These are phyloP conservation scores for Ichneumoninae sp. DNA, from an alignment of 2,888 invertebrate species.

Conservation along the genomic window DNA sequence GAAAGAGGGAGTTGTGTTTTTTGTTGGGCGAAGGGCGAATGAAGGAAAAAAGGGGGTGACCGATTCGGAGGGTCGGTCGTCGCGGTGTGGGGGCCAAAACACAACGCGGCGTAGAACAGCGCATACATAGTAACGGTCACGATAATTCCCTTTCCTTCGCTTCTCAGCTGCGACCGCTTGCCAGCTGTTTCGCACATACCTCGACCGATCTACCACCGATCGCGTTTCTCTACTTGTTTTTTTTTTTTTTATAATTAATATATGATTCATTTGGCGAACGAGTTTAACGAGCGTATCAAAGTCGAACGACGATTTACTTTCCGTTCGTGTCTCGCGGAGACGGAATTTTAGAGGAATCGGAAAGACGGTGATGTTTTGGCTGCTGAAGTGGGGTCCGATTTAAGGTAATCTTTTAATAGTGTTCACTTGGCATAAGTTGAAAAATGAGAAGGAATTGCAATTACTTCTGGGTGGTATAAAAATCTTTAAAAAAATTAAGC, in stretches of 20 bases:
- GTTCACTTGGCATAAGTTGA: no score
- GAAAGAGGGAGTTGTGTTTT: constrained; percentile 66
- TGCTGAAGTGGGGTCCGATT: no score
- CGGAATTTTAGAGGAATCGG: not conserved
- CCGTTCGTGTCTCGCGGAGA: not conserved
- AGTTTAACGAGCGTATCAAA: not conserved
- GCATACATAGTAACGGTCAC: constrained; percentile 73
- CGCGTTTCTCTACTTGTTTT: not conserved
- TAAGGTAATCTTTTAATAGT: no score
- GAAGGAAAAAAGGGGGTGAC: constrained; percentile 45
- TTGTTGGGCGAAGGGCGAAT: constrained; percentile 46
- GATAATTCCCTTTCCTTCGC: constrained; percentile 65
- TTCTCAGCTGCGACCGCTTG: constrained; percentile 67
- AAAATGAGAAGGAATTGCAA: no score
- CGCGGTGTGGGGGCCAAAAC: constrained; percentile 15
- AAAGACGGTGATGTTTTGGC: no score
- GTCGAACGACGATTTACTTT: not conserved
- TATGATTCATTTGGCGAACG: not conserved
- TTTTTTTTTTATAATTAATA: not conserved
- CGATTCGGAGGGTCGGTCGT: constrained; percentile 71
- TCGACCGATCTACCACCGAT: constrained; percentile 5
- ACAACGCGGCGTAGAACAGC: constrained; percentile 41
- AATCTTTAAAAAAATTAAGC: no score
- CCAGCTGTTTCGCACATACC: constrained; percentile 73
- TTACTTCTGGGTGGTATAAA: no score